Conservation (phyloP, 1,140 invertebrate genomes). For the Nilaparvata lugens region DNA sequence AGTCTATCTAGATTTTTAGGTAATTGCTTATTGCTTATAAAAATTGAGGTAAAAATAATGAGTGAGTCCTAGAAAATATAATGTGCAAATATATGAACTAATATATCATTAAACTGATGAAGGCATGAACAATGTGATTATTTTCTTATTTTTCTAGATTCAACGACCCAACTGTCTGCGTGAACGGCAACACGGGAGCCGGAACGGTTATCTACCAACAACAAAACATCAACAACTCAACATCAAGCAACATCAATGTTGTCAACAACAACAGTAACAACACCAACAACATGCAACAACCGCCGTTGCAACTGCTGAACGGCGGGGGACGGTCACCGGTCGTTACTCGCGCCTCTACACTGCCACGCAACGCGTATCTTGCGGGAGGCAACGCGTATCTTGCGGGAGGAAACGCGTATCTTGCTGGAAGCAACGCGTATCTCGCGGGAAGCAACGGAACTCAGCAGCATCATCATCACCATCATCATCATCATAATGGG, state of each 20-base stretch:
- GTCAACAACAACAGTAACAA: constrained; percentile 11
- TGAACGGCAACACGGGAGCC: constrained; percentile 10
- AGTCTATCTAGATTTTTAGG: no score
- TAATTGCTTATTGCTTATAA: no score
- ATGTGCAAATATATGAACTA: no score
- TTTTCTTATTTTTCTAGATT: constrained; percentile 26
- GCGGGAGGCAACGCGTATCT: constrained; percentile 26
- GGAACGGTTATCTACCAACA: not conserved
- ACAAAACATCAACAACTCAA: constrained; percentile 12
- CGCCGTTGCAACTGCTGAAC: not conserved
- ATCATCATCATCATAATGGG: constrained; percentile 36
- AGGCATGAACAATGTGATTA: not conserved
- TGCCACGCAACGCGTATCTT: constrained; percentile 58
- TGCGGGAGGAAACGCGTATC: constrained; percentile 28
- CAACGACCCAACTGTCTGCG: constrained; percentile 35
- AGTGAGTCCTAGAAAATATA: no score
- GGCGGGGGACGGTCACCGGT: constrained; percentile 34
- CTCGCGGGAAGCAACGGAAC: no score
- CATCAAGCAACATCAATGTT: constrained; percentile 10
- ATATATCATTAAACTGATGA: no score
- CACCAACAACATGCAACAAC: constrained; percentile 5
- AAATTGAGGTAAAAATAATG: no score
- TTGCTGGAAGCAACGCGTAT: constrained; percentile 18
- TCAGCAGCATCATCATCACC: constrained; percentile 36
- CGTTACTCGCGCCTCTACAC: constrained; percentile 53